These are phyloP conservation scores for Leptinotarsa peninsularis DNA, from an alignment of 2,888 invertebrate species.

Conservation along the genomic window DNA sequence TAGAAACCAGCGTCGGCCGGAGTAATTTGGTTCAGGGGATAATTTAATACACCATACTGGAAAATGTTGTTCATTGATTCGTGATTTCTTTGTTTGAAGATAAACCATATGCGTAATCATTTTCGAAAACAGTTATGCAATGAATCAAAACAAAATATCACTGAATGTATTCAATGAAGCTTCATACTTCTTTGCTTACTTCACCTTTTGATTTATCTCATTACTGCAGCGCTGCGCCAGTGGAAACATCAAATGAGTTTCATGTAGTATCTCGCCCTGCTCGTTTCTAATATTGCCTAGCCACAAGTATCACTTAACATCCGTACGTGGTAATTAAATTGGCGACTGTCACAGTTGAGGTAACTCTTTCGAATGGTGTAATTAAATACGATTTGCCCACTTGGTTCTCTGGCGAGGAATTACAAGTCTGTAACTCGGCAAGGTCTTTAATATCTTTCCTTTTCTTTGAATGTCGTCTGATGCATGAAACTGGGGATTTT, in stretches of 20 bases:
- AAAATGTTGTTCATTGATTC: too few species aligned
- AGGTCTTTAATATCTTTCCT: neutral
- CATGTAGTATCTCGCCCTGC: slow-evolving; percentile 12
- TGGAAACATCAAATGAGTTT: slow-evolving; percentile 15
- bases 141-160: too few species aligned
- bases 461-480: neutral
- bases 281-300: slow-evolving; percentile 24
- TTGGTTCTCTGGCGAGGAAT: slow-evolving; percentile 11
- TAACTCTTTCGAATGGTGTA: slow-evolving; percentile 19
- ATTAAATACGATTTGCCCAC: slow-evolving; percentile 19
- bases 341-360: slow-evolving; percentile 7
- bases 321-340: slow-evolving; percentile 31
- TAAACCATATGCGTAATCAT: too few species aligned
- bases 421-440: neutral
- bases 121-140: too few species aligned
- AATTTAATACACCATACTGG: too few species aligned
- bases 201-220: neutral
- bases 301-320: slow-evolving; percentile 27
- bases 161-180: too few species aligned
- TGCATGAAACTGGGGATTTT: neutral
- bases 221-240: neutral
- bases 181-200: too few species aligned
- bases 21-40: too few species aligned
- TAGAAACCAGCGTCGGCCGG: too few species aligned
- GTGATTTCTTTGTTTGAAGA: too few species aligned